These are phyloP conservation scores for Muraenolepis orangiensis DNA, from an alignment of 2,797 vertebrate genomes.

Conservation along the genomic window DNA sequence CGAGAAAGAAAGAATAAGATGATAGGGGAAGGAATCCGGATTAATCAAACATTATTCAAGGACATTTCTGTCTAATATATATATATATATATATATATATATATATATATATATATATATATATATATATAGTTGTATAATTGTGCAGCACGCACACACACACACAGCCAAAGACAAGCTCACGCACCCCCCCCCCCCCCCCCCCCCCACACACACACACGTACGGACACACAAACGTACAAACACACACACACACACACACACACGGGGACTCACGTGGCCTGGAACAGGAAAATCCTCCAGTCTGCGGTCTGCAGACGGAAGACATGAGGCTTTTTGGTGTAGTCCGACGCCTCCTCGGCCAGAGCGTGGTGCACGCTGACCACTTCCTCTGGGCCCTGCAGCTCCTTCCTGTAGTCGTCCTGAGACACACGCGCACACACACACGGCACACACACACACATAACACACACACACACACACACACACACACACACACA, in stretches of 20 bases:
- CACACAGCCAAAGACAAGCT: too few relatives aligned
- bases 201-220: background rate
- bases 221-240: background rate
- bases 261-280: constrained; percentile 61
- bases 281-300: constrained; percentile 81
- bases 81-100: background rate
- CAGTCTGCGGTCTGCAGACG: constrained; percentile 89
- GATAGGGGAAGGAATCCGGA: too few relatives aligned
- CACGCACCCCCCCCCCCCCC: too few relatives aligned
- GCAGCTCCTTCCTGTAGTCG: constrained; percentile 66
- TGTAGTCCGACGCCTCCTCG: constrained; percentile 79
- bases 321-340: constrained; percentile 87
- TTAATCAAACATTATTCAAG: too few relatives aligned
- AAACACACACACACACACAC: background rate
- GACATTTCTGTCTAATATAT: too few relatives aligned
- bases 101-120: background rate
- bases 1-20: too few relatives aligned
- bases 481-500: too few relatives aligned
- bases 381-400: constrained; percentile 79
- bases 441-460: too few relatives aligned
- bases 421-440: constrained; percentile 52
- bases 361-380: constrained; percentile 90
- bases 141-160: too few relatives aligned
- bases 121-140: too few relatives aligned
- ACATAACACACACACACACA: too few relatives aligned